phyloP scores from a whole-genome alignment of 2,888 invertebrate species.

The Leucania comma region DNA sequence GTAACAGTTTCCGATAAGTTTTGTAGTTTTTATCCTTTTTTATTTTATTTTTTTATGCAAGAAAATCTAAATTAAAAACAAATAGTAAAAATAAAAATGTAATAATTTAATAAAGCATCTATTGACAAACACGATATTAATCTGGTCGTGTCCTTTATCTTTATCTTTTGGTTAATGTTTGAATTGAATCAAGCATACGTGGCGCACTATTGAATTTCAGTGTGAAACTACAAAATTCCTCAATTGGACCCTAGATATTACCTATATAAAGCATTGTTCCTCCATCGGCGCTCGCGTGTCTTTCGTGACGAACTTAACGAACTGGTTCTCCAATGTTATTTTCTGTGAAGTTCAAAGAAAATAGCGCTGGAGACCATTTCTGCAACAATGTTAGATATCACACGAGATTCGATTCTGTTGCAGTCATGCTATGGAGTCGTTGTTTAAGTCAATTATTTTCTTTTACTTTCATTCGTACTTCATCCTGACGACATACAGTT shows the following conservation, averaged over 20 bases:
- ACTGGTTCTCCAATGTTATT: slow-evolving; percentile 32
- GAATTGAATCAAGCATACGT: neutral
- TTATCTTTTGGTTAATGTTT: neutral
- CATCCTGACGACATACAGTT: neutral
- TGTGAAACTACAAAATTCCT: slow-evolving; percentile 9
- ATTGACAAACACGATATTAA: neutral
- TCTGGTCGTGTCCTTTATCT: neutral
- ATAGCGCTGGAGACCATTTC: slow-evolving; percentile 1
- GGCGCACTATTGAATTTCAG: neutral
- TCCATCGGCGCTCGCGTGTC: slow-evolving; percentile 28
- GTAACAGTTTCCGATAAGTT: too few relatives aligned
- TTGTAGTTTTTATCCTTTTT: too few relatives aligned
- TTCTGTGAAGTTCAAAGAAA: slow-evolving; percentile 24
- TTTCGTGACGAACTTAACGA: slow-evolving; percentile 44
- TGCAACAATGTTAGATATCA: slow-evolving; percentile 28
- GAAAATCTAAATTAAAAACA: too few relatives aligned
- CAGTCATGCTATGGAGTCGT: neutral
- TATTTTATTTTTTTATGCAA: too few relatives aligned
- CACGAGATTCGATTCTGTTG: slow-evolving; percentile 41
- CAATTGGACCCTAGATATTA: slow-evolving; percentile 17
- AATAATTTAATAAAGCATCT: neutral
- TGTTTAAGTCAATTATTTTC: neutral
- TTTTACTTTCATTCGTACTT: too few relatives aligned
- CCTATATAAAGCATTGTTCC: slow-evolving; percentile 15
- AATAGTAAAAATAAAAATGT: neutral